Conservation (phyloP, 2,113 vertebrate genomes). For the Ifrita kowaldi region DNA sequence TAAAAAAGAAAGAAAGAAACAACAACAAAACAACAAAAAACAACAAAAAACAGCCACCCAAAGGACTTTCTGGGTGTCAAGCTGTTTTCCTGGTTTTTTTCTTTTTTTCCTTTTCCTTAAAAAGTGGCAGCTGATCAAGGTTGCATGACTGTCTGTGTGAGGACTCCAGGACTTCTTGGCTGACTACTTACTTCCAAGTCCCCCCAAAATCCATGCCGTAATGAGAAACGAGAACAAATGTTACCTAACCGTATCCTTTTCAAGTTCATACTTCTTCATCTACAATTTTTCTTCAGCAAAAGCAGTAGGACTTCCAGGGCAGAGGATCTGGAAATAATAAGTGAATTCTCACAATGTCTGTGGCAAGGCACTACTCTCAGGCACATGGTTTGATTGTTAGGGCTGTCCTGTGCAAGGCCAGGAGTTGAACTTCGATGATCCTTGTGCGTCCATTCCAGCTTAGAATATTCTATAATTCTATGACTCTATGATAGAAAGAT, state of each 20-base stretch:
- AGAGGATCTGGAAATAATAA: background rate
- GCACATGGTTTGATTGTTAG: background rate
- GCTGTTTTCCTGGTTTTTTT: background rate
- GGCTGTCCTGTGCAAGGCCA: background rate
- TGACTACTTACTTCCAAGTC: background rate
- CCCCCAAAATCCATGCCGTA: background rate
- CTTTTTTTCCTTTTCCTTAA: background rate
- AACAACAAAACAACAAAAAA: background rate
- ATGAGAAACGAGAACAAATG: background rate
- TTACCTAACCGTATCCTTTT: background rate
- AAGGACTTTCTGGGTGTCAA: background rate
- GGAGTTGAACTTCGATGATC: background rate
- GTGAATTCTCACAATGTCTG: background rate
- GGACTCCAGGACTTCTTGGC: background rate
- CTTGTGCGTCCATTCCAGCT: background rate
- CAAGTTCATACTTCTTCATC: background rate
- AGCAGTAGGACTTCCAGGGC: background rate
- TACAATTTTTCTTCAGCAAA: background rate
- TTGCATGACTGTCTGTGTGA: background rate
- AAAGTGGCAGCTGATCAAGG: background rate
- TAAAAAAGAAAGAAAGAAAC: background rate
- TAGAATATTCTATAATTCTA: background rate
- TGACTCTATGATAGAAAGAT: background rate
- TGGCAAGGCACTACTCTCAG: rapidly evolving
- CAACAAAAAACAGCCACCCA: rapidly evolving